Base-by-base conservation (phyloP, 2,113 vertebrate species). In the Etia nguti region DNA sequence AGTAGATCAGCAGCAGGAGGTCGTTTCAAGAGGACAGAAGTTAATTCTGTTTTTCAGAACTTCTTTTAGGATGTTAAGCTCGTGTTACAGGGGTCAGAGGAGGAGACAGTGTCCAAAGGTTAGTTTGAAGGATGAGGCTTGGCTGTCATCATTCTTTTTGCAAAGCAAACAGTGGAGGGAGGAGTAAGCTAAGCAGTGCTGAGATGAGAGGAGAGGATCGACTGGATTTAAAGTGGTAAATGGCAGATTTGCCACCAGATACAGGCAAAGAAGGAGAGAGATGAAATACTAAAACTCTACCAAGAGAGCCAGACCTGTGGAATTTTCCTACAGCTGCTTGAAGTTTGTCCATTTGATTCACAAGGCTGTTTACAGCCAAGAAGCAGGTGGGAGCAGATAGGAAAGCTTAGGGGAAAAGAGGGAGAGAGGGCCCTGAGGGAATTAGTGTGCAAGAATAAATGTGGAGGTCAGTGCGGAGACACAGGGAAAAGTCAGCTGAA, bases 21-120 rank as follows among this genome's bases (percentile, higher is more conserved):
- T n/a, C 26, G 11, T 83, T 82, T 83, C 41, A 80, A 38, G 38
- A 84, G 81, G 46, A 48, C 86, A 88, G 55, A 77, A 90, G 79
- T 83, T 90, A 82, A 91, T 65, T 91, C 84, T 26, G 24, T 54
- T 88, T 89, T 86, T 85, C 36, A 81, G 73, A 68, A 86, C 86
- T 89, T 94, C 43, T 85, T 91, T 90, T 81, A 86, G 24, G 29
- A 73, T 24, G 59, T 86, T 90, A 79, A 73, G 73, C 70, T 83
- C 73, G 60, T 84, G 48, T 59, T 60, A 43, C 62, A 82, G 50
- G 43, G 90, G 81, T 92, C 84, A 91, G 46, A 24, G 36, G 65
- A 57, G 50, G 84, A 88, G 55, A 86, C 29, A 6, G 80, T 65
- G 84, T 60, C 81, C 54, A 52, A 73, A 90, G 75, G 56, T 85